Evolutionary conservation across 2,888 invertebrate genomes (phyloP).

Genomic region (Caenorhabditis virilis): DNA sequence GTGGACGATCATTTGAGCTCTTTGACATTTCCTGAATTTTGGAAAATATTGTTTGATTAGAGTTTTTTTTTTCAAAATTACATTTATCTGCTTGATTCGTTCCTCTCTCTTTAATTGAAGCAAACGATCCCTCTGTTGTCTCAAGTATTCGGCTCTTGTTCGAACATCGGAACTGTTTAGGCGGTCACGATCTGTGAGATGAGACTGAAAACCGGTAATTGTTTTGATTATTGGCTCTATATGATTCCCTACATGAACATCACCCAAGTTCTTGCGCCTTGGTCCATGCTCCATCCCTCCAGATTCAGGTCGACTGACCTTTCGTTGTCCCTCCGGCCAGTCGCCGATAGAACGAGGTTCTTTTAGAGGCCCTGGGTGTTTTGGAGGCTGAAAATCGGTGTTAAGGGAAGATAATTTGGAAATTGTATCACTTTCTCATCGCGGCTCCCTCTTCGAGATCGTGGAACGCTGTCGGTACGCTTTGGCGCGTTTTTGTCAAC

Average conservation of each 20-base stretch:
- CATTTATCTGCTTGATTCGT: conserved; percentile 75
- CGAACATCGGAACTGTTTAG: conserved; percentile 71
- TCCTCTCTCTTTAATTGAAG: conserved; percentile 86
- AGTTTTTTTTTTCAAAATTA: conserved; percentile 4
- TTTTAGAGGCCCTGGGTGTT: neutral
- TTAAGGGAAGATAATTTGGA: too few relatives aligned
- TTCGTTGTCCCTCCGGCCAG: too few relatives aligned
- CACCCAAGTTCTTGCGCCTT: conserved; percentile 40
- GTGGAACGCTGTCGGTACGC: too few relatives aligned
- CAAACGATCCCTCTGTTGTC: conserved; percentile 87
- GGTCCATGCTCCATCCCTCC: conserved; percentile 39
- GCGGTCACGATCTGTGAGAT: conserved; percentile 31
- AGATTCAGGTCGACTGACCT: too few relatives aligned
- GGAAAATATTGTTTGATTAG: neutral
- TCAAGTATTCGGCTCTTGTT: conserved; percentile 83
- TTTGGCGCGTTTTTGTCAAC: too few relatives aligned
- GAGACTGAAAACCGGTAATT: conserved; percentile 26
- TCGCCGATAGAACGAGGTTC: too few relatives aligned
- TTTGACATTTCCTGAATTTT: conserved; percentile 41
- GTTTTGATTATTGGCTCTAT: neutral
- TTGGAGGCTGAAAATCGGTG: too few relatives aligned
- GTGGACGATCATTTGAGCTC: conserved; percentile 42
- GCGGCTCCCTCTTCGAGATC: too few relatives aligned
- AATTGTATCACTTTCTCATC: too few relatives aligned
- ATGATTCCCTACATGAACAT: conserved; percentile 36